A percentile compares a stretch with the other conserved stretches of the same genome.
Evolutionary conservation across 2,888 invertebrate genomes (phyloP).

Genomic region (Lordiphosa fenestrarum): DNA sequence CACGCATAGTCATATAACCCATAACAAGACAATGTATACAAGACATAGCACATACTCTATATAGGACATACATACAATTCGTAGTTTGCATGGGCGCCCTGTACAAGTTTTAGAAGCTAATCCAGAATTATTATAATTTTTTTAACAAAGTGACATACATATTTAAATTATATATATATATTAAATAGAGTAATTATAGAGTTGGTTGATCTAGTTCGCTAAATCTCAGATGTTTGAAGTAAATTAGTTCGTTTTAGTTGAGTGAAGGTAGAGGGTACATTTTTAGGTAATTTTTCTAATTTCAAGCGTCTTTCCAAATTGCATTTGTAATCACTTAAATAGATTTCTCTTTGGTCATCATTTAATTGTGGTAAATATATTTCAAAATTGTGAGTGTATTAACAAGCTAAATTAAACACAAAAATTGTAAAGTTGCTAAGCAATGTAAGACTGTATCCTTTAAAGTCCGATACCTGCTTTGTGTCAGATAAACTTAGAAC

Average conservation of each 20-base stretch:
- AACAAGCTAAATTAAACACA: too few relatives aligned
- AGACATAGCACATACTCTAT: constrained; percentile 71
- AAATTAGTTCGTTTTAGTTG: constrained; percentile 6
- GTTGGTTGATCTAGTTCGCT: constrained; percentile 1
- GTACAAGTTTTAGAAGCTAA: constrained; percentile 73
- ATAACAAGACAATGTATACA: constrained; percentile 74
- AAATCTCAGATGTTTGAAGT: constrained; percentile 1
- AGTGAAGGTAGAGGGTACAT: not conserved
- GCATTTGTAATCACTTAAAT: too few relatives aligned
- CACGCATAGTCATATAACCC: constrained; percentile 68
- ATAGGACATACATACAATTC: constrained; percentile 50
- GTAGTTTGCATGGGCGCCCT: constrained; percentile 56
- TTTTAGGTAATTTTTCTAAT: not conserved
- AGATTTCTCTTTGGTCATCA: too few relatives aligned
- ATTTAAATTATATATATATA: constrained; percentile 17
- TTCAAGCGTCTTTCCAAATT: too few relatives aligned
- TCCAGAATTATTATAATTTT: constrained; percentile 39
- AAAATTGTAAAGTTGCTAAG: too few relatives aligned
- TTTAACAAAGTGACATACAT: constrained; percentile 55
- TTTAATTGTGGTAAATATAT: too few relatives aligned
- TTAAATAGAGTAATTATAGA: constrained; percentile 14
- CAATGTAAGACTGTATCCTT: too few relatives aligned
- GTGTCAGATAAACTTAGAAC: too few relatives aligned
- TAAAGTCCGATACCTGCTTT: too few relatives aligned
- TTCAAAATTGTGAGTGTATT: too few relatives aligned